These are phyloP conservation scores for Troides aeacus DNA, from an alignment of 2,888 invertebrate genomes.

Conservation along the genomic window DNA sequence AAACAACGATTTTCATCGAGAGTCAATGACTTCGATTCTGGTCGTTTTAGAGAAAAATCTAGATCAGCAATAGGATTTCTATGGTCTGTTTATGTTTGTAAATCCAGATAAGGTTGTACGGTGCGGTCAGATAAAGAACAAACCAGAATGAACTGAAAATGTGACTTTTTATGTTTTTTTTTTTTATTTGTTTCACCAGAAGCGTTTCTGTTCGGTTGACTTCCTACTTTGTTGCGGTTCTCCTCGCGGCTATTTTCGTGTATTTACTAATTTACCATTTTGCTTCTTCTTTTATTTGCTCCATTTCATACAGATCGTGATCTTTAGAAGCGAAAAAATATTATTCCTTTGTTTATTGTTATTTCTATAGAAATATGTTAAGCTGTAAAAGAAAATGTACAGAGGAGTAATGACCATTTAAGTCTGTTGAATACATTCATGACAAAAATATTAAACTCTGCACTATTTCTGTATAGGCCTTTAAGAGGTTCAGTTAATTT, in stretches of 20 bases:
- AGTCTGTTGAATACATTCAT: too few relatives aligned
- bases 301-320: not conserved
- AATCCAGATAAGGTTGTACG: not conserved
- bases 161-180: not conserved
- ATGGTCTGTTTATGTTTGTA: too few relatives aligned
- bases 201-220: not conserved
- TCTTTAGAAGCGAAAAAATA: not conserved
- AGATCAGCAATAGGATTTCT: too few relatives aligned
- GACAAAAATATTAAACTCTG: too few relatives aligned
- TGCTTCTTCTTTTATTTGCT: not conserved
- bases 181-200: not conserved
- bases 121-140: conserved; percentile 1
- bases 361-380: too few relatives aligned
- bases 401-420: too few relatives aligned
- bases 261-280: not conserved
- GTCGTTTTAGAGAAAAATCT: too few relatives aligned
- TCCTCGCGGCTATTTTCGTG: conserved; percentile 1
- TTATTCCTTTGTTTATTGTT: not conserved
- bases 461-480: too few relatives aligned
- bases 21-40: too few relatives aligned
- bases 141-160: conserved; percentile 1
- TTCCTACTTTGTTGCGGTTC: conserved; percentile 3
- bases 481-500: too few relatives aligned
- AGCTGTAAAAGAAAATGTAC: too few relatives aligned
- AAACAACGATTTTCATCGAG: too few relatives aligned